A percentile compares a stretch with the other conserved stretches of the same genome.
Evolutionary conservation across 2,888 invertebrate genomes (phyloP).

Genomic region (Lepidocyrtoides sp.): DNA sequence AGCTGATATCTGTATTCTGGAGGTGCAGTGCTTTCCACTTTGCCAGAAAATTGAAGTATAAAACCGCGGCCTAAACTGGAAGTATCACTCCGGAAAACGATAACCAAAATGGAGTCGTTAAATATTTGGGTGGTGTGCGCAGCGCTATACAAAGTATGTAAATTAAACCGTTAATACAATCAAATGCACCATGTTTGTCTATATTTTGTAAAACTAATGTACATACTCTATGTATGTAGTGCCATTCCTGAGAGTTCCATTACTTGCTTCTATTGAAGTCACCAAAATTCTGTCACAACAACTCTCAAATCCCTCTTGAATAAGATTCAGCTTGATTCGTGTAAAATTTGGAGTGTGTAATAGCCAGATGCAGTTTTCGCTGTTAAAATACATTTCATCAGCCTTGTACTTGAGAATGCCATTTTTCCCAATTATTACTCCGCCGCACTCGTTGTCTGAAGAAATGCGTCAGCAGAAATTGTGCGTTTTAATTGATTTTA

Average conservation of each 20-base stretch:
- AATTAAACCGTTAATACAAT: neutral
- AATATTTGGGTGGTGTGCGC: constrained; percentile 61
- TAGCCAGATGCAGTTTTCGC: constrained; percentile 71
- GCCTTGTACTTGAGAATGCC: constrained; percentile 70
- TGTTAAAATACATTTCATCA: constrained; percentile 37
- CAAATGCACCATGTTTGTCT: too few species aligned
- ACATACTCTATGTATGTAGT: constrained; percentile 54
- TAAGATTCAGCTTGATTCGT: constrained; percentile 55
- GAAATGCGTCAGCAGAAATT: too few species aligned
- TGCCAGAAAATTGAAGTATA: constrained; percentile 36
- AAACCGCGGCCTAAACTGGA: constrained; percentile 48
- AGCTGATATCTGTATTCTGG: constrained; percentile 25
- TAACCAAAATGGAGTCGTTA: constrained; percentile 86
- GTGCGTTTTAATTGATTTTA: too few species aligned
- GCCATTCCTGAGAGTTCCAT: constrained; percentile 58
- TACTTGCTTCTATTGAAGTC: constrained; percentile 52
- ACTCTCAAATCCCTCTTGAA: constrained; percentile 74
- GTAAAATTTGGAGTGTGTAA: constrained; percentile 59
- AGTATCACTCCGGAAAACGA: constrained; percentile 43
- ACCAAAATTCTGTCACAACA: constrained; percentile 74
- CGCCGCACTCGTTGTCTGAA: constrained; percentile 66
- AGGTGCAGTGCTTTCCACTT: neutral
- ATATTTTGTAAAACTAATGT: too few species aligned
- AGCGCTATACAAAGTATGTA: constrained; percentile 30
- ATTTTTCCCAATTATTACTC: constrained; percentile 50